Conservation (phyloP, 2,888 invertebrate genomes). For the Xiphydria camelus region DNA sequence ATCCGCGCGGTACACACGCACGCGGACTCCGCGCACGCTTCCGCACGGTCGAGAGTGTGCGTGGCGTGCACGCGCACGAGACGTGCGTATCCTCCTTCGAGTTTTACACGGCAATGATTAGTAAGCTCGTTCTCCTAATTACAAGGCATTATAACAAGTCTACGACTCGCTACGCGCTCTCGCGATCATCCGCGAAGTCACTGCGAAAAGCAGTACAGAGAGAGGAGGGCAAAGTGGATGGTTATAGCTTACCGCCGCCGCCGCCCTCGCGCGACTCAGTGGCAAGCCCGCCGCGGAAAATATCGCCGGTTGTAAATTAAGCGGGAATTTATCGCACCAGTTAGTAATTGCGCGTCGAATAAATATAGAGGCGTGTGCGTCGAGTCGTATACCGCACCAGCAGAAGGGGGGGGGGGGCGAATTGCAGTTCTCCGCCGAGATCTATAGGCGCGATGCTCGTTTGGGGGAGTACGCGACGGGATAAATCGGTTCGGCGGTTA, state of each 20-base stretch:
- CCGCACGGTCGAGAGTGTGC: slow-evolving; percentile 29
- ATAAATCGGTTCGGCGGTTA: too few species aligned
- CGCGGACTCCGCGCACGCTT: slow-evolving; percentile 42
- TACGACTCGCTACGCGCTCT: slow-evolving; percentile 26
- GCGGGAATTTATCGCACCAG: slow-evolving; percentile 30
- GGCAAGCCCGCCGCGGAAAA: slow-evolving; percentile 22
- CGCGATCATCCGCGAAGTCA: slow-evolving; percentile 31
- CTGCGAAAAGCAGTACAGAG: slow-evolving; percentile 14
- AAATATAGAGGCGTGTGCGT: slow-evolving; percentile 33
- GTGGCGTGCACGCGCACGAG: slow-evolving; percentile 35
- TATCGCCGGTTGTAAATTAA: slow-evolving; percentile 32
- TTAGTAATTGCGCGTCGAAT: slow-evolving; percentile 36
- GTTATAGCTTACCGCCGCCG: too few species aligned
- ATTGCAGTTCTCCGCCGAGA: slow-evolving; percentile 20
- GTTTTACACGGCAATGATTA: slow-evolving; percentile 36
- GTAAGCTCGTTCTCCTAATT: slow-evolving; percentile 47
- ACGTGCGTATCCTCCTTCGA: slow-evolving; percentile 33
- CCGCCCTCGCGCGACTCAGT: neutral
- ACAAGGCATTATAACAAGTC: slow-evolving; percentile 30
- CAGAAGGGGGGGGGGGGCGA: slow-evolving; percentile 5
- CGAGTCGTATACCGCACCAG: neutral
- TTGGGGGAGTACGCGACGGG: too few species aligned
- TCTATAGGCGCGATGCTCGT: too few species aligned
- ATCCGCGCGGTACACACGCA: slow-evolving; percentile 13
- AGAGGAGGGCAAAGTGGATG: too few species aligned